Evolutionary conservation across 2,888 invertebrate species (phyloP).

Genomic region (Hydraecia micacea): DNA sequence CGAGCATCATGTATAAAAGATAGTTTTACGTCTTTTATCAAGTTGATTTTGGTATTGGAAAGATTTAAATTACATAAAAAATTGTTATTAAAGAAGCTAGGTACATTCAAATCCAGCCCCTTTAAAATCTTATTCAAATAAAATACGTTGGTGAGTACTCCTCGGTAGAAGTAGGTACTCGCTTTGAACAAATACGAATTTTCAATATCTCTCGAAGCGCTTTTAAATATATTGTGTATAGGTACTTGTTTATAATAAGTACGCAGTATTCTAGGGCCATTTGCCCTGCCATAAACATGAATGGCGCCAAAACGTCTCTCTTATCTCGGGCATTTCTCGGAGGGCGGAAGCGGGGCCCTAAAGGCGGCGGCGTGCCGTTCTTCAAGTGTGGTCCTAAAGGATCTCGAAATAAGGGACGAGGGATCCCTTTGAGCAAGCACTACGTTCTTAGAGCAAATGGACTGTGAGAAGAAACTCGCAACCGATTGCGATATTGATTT

Average conservation of each 20-base stretch:
- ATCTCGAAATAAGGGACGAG: slow-evolving; percentile 87
- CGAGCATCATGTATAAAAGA: slow-evolving; percentile 43
- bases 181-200: slow-evolving; percentile 67
- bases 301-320: slow-evolving; percentile 90
- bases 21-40: slow-evolving; percentile 18
- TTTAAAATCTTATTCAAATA: slow-evolving; percentile 18
- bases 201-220: slow-evolving; percentile 71
- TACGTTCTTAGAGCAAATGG: slow-evolving; percentile 88
- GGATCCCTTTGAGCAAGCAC: slow-evolving; percentile 87
- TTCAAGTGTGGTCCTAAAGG: slow-evolving; percentile 89
- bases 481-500: slow-evolving; percentile 88
- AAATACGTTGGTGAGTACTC: slow-evolving; percentile 25
- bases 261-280: slow-evolving; percentile 88
- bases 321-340: slow-evolving; percentile 89
- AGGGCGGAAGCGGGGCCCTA: slow-evolving; percentile 87
- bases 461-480: slow-evolving; percentile 87
- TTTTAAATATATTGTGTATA: slow-evolving; percentile 77
- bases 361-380: slow-evolving; percentile 84
- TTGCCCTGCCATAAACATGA: slow-evolving; percentile 90
- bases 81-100: neutral
- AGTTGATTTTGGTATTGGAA: slow-evolving; percentile 5
- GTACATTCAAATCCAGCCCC: neutral
- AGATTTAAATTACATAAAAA: neutral
- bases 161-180: slow-evolving; percentile 16
- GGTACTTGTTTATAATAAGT: slow-evolving; percentile 89